Percentiles rank a stretch among this genome's conserved stretches.
phyloP scores from a whole-genome alignment of 2,113 vertebrate species.

The Cheirogaleus medius region DNA sequence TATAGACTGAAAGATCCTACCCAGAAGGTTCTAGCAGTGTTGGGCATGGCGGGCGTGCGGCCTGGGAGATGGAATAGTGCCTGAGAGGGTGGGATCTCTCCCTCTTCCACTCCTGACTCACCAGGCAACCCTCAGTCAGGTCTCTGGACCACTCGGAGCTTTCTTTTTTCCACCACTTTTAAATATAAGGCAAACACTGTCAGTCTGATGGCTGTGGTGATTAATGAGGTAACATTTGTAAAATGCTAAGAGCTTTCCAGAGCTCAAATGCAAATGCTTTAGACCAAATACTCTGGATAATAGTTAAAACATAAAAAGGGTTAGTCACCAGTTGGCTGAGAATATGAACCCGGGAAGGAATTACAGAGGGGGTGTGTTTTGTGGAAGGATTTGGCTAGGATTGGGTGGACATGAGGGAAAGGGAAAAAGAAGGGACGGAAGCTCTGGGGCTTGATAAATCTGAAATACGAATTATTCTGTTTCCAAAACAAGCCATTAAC shows the following conservation, averaged over 20 bases:
- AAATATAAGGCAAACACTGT: constrained; percentile 58
- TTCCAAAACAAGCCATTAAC: constrained; percentile 1
- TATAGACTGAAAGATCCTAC: neutral
- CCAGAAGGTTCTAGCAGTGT: neutral
- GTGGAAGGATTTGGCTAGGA: constrained; percentile 12
- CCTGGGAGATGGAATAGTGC: too few relatives aligned
- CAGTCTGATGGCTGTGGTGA: constrained; percentile 46
- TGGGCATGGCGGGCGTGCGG: neutral
- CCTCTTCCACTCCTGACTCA: neutral
- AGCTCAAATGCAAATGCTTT: constrained; percentile 62
- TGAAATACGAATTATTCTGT: neutral
- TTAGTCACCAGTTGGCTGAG: constrained; percentile 73
- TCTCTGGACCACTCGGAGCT: neutral
- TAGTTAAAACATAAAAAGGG: constrained; percentile 67
- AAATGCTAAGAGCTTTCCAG: constrained; percentile 68
- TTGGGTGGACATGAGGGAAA: neutral
- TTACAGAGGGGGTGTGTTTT: constrained; percentile 26
- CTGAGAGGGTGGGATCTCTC: neutral
- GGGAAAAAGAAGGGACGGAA: neutral
- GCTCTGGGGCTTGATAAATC: neutral
- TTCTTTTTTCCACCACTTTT: constrained; percentile 32
- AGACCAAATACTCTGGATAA: constrained; percentile 71
- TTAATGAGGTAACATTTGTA: constrained; percentile 77
- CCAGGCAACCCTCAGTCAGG: neutral
- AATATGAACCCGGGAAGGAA: constrained; percentile 27